Conservation (phyloP, 2,797 vertebrate genomes). For the Microcaecilia unicolor region DNA sequence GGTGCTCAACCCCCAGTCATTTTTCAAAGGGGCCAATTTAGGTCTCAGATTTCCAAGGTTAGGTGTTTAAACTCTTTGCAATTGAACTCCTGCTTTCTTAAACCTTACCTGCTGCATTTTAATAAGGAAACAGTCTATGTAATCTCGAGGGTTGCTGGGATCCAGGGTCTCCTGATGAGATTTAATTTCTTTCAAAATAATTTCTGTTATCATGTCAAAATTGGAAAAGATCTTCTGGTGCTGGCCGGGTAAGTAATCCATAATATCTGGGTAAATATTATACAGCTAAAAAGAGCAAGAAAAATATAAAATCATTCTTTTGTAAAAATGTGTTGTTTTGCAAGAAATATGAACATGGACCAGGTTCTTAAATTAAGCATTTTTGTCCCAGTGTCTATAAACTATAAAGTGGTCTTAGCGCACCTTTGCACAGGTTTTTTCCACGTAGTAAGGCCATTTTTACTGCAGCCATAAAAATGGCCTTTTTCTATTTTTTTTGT, state of each 20-base stretch:
- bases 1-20: too few relatives aligned
- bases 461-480: too few relatives aligned
- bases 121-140: conserved; percentile 65
- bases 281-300: conserved; percentile 1
- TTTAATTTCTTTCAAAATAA: conserved; percentile 4
- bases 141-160: conserved; percentile 24
- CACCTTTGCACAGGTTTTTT: too few relatives aligned
- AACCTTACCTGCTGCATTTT: conserved; percentile 55
- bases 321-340: too few relatives aligned
- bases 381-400: too few relatives aligned
- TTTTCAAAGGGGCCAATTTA: neutral
- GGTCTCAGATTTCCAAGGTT: neutral
- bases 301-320: too few relatives aligned
- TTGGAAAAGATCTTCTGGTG: neutral
- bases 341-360: too few relatives aligned
- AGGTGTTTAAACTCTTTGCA: too few relatives aligned
- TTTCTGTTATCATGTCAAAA: conserved; percentile 9
- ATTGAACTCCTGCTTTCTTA: neutral
- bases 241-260: conserved; percentile 4
- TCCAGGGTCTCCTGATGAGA: conserved; percentile 4
- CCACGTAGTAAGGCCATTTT: too few relatives aligned
- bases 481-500: too few relatives aligned
- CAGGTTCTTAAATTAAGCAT: too few relatives aligned
- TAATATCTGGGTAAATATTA: conserved; percentile 6
- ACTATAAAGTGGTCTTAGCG: too few relatives aligned